A percentile compares a stretch with the other conserved stretches of the same genome.
phyloP scores from a whole-genome alignment of 2,797 vertebrate genomes.

The Hydrocynus forskahlii region DNA sequence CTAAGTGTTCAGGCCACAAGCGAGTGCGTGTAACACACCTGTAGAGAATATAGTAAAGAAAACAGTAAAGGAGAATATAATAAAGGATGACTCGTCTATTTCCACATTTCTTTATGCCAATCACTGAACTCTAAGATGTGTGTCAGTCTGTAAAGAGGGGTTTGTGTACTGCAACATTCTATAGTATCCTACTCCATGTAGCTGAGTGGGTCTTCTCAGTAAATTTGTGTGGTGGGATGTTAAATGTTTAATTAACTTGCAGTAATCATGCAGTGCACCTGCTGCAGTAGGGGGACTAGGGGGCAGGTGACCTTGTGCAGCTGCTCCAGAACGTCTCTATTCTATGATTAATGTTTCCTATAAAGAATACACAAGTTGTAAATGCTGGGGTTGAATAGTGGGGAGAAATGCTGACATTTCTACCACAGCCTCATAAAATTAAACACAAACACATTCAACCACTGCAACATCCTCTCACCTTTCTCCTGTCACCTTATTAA shows the following conservation, averaged over 20 bases:
- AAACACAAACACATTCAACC: not conserved
- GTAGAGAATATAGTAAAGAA: no score
- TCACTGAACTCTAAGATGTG: no score
- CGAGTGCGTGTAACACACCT: no score
- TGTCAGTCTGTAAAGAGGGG: no score
- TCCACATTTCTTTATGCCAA: no score
- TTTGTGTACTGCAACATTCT: no score
- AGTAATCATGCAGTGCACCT: not conserved
- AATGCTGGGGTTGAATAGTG: not conserved
- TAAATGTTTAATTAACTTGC: not conserved
- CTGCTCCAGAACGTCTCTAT: not conserved
- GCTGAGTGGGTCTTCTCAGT: not conserved
- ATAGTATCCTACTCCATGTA: no score
- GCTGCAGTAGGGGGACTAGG: not conserved
- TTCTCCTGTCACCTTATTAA: slow-evolving; percentile 27
- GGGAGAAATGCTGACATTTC: slow-evolving; percentile 12
- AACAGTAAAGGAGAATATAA: no score
- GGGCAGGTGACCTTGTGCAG: not conserved
- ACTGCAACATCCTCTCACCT: not conserved
- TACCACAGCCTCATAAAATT: not conserved
- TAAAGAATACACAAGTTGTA: slow-evolving; percentile 3
- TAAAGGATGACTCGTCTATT: no score
- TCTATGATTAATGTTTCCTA: not conserved
- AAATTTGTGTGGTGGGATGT: not conserved
- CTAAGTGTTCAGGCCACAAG: no score